Base-by-base conservation (phyloP, 1,140 invertebrate genomes). In the Anagrus nilaparvatae region DNA sequence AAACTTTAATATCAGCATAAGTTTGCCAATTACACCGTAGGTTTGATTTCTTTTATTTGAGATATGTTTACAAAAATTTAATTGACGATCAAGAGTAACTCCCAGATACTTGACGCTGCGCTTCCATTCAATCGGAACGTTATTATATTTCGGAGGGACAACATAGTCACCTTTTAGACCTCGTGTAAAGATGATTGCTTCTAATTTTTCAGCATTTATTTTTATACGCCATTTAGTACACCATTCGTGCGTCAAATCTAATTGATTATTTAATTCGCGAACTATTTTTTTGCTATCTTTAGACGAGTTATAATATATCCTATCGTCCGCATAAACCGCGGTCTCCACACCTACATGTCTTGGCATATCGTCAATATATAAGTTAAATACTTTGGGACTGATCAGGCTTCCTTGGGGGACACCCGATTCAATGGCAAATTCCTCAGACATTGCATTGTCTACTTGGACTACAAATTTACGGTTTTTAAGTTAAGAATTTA, bases 321-420 rank as follows among this genome's bases (percentile, higher is more conserved):
- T 47, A n/a, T 50, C 44, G 20, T 50, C 48, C 4, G 44, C 48
- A 21, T 37, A 50, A n/a, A 49, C 12, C 18, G 39, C 38, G 17
- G 47, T 32, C 2, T 39, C 39, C 7, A 39, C 34, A 7, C 43
- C 14, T 7, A 4, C 0, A 8, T 10, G 9, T 21, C 9, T 9
- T 3, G 48, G 48, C 7, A 49, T 49, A 28, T 46, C 48, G 14
- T 49, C 24, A 5, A 49, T 49, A 19, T 42, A 47, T 30, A 43
- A 2, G 17, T 14, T 35, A 20, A 49, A 49, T 1, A 46, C 20
- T 4, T n/a, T 46, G 13, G 47, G 47, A 6, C 18, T 37, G 1
- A 49, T 1, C 5, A 49, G 24, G 10, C 27, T 23, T 7, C 47
- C 47, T 46, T 49, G 43, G 2, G 47, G 43, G 7, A 42, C 43